Percentiles rank a stretch among this genome's conserved stretches.
Evolutionary conservation across 2,113 vertebrate genomes (phyloP).

Genomic region (Amazona vittata): DNA sequence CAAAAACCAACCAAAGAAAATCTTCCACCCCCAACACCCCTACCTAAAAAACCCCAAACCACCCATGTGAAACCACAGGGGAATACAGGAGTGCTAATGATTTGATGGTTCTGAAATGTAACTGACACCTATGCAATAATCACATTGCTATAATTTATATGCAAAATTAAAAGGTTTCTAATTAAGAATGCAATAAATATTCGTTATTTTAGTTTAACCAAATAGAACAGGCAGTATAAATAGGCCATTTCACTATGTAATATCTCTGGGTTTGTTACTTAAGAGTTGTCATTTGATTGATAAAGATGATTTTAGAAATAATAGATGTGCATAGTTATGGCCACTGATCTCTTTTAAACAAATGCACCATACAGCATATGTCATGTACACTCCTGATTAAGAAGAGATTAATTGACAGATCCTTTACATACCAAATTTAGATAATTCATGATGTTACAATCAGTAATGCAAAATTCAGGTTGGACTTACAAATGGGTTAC

Average conservation of each 20-base stretch:
- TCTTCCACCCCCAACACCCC: not conserved
- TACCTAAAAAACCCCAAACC: not conserved
- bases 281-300: not conserved
- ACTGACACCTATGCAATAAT: not conserved
- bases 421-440: not conserved
- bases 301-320: not conserved
- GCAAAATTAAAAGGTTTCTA: not conserved
- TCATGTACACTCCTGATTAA: not conserved
- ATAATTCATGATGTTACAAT: not conserved
- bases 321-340: not conserved
- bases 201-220: not conserved
- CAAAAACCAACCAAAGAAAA: not conserved
- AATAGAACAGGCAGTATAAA: not conserved
- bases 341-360: not conserved
- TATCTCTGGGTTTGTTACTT: not conserved
- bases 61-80: not conserved
- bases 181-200: not conserved
- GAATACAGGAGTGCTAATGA: not conserved
- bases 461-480: not conserved
- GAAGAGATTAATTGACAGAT: not conserved
- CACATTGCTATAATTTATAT: not conserved
- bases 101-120: not conserved
- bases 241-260: not conserved
- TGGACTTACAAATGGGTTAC: accelerated
- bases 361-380: not conserved